phyloP scores from a whole-genome alignment of 2,113 vertebrate genomes.

The Macroglossus sobrinus region DNA sequence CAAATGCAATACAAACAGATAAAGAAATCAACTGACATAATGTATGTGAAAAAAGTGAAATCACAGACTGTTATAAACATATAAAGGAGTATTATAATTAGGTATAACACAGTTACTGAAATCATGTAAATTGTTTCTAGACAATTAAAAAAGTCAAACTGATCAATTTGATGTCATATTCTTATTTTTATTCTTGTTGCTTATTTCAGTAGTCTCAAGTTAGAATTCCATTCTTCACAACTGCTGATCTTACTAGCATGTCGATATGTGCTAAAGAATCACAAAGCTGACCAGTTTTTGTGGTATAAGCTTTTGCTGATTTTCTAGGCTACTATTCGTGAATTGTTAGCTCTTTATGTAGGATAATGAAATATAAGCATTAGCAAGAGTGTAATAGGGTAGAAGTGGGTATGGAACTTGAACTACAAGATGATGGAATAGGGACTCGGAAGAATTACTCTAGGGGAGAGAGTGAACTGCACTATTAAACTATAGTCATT shows the following conservation, averaged over 20 bases:
- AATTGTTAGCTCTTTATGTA: background rate
- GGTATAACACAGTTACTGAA: background rate
- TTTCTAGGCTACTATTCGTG: background rate
- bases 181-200: background rate
- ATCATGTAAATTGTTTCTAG: background rate
- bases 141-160: background rate
- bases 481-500: background rate
- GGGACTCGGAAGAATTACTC: background rate
- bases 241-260: background rate
- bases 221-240: background rate
- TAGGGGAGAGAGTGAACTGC: background rate
- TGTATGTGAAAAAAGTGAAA: background rate
- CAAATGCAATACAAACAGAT: conserved; percentile 40
- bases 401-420: background rate
- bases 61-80: background rate
- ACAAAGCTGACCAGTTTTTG: background rate
- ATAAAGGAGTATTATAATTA: background rate
- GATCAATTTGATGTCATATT: background rate
- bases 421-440: background rate
- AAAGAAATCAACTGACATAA: conserved; percentile 12
- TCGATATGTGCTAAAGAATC: background rate
- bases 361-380: background rate
- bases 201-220: background rate
- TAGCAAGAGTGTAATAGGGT: background rate
- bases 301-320: background rate